These are phyloP conservation scores for Cylas formicarius DNA, from an alignment of 1,140 invertebrate genomes.

Conservation along the genomic window DNA sequence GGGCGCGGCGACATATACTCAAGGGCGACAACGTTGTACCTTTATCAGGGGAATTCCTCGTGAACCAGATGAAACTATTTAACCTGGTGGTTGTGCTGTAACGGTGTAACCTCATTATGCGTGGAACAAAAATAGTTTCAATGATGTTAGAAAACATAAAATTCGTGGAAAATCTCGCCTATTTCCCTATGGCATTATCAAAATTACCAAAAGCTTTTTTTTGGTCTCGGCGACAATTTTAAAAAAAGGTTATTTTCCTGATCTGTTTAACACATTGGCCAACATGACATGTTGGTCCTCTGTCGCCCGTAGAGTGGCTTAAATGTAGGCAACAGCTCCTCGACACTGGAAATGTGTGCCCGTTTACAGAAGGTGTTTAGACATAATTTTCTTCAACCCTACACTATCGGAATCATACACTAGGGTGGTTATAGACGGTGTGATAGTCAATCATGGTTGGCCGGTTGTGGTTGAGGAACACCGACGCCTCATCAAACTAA, in stretches of 20 bases:
- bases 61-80: slow-evolving; percentile 4
- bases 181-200: slow-evolving; percentile 12
- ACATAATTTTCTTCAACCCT: slow-evolving; percentile 14
- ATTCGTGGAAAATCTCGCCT: slow-evolving; percentile 13
- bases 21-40: not conserved
- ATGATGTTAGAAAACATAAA: slow-evolving; percentile 6
- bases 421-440: too few relatives aligned
- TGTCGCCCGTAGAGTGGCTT: slow-evolving; percentile 1
- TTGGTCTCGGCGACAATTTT: not conserved
- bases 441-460: too few relatives aligned
- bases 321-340: slow-evolving; percentile 19
- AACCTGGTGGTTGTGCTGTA: slow-evolving; percentile 2
- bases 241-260: slow-evolving; percentile 10
- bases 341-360: slow-evolving; percentile 9
- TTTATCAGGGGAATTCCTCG: not conserved
- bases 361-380: slow-evolving; percentile 19
- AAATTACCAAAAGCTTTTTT: slow-evolving; percentile 4
- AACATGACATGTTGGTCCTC: slow-evolving; percentile 1
- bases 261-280: slow-evolving; percentile 6
- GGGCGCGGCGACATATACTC: not conserved
- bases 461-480: too few relatives aligned
- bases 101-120: slow-evolving; percentile 4
- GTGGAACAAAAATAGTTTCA: slow-evolving; percentile 12
- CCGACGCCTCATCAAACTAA: too few relatives aligned
- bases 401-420: slow-evolving; percentile 16